A percentile compares a stretch with the other conserved stretches of the same genome.
phyloP scores from a whole-genome alignment of 2,797 vertebrate species.

The Amblyopsis hoosieri region DNA sequence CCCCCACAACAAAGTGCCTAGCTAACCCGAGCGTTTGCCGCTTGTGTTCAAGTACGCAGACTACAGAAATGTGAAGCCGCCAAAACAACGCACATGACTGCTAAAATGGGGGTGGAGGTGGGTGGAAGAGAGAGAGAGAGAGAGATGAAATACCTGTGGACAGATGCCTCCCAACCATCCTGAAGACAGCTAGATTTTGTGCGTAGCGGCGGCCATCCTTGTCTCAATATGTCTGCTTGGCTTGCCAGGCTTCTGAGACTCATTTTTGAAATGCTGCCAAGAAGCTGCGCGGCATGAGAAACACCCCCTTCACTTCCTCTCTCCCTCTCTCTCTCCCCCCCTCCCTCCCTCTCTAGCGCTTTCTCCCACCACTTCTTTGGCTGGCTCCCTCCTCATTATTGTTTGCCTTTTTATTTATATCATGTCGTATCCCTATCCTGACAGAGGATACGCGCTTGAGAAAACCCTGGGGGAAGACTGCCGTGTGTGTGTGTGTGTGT shows the following conservation, averaged over 20 bases:
- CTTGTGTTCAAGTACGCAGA: slow-evolving; percentile 20
- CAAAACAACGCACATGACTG: slow-evolving; percentile 43
- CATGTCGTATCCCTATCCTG: slow-evolving; percentile 71
- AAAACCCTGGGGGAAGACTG: slow-evolving; percentile 24
- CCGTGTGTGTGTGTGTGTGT: not conserved
- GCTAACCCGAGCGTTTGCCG: slow-evolving; percentile 34
- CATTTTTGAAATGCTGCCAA: slow-evolving; percentile 88
- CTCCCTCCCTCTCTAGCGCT: slow-evolving; percentile 16
- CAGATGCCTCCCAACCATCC: slow-evolving; percentile 88
- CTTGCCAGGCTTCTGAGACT: slow-evolving; percentile 81
- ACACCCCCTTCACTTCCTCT: slow-evolving; percentile 34
- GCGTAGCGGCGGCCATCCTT: slow-evolving; percentile 80
- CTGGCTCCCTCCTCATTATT: slow-evolving; percentile 69
- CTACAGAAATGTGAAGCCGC: slow-evolving; percentile 34
- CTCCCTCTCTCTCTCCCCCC: slow-evolving; percentile 44
- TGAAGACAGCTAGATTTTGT: slow-evolving; percentile 82
- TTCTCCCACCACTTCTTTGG: slow-evolving; percentile 39
- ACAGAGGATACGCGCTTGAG: slow-evolving; percentile 48
- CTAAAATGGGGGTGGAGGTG: slow-evolving; percentile 19
- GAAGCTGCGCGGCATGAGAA: slow-evolving; percentile 78
- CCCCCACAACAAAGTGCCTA: slow-evolving; percentile 56
- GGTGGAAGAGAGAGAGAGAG: slow-evolving; percentile 15
- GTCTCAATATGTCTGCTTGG: slow-evolving; percentile 86
- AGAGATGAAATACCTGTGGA: slow-evolving; percentile 86
- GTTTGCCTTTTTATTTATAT: slow-evolving; percentile 78